Conservation (phyloP, 2,113 vertebrate genomes). For the Hoplias malabaricus region DNA sequence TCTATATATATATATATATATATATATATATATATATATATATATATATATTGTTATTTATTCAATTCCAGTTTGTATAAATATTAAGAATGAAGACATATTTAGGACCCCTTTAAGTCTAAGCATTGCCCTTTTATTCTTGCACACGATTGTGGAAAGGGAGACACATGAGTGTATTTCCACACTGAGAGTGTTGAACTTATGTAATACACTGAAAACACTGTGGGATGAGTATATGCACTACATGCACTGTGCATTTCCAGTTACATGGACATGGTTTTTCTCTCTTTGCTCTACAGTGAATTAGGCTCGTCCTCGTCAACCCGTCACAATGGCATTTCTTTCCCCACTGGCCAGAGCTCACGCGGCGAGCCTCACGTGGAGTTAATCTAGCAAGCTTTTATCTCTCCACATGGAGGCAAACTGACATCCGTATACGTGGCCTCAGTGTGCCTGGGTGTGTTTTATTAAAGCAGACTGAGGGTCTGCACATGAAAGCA, state of each 20-base stretch:
- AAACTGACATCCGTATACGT: constrained; percentile 27
- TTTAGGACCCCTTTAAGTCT: too few relatives aligned
- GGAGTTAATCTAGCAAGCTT: constrained; percentile 58
- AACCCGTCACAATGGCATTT: constrained; percentile 7
- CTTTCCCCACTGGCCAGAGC: neutral
- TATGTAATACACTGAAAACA: neutral
- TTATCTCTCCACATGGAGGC: constrained; percentile 64
- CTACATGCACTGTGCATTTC: neutral
- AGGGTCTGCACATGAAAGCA: constrained; percentile 22
- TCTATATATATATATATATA: too few relatives aligned
- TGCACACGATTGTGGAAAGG: constrained; percentile 71
- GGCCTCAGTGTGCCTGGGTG: neutral
- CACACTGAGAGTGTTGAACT: constrained; percentile 60
- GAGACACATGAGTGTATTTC: constrained; percentile 70
- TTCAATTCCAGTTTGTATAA: too few relatives aligned
- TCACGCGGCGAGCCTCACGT: neutral
- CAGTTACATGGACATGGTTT: neutral
- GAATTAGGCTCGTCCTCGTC: constrained; percentile 24
- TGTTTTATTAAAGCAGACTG: constrained; percentile 31
- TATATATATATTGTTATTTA: too few relatives aligned
- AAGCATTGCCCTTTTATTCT: constrained; percentile 69
- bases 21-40: too few relatives aligned
- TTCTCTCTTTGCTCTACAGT: neutral
- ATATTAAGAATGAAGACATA: too few relatives aligned
- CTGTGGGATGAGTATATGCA: neutral